Base-by-base conservation (phyloP, 2,113 vertebrate species). In the Tachysurus vachellii region DNA sequence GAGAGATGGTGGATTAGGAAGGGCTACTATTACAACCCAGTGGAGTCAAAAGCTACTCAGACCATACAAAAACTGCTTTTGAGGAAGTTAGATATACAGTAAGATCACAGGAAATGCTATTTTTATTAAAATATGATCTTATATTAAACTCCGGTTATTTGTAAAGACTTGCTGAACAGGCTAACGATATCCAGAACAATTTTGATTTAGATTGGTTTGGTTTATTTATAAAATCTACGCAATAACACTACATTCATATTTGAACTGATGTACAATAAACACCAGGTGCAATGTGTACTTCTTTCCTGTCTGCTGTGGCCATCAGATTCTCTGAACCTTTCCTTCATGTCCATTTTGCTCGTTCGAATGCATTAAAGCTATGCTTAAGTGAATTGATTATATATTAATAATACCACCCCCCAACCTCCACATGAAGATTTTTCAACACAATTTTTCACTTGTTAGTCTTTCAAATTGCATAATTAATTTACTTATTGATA, bases 401-500 rank as follows among this genome's bases (percentile, higher is more conserved):
- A 56, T 21, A 28, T 82, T 81, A 61, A 81, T 81, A 31, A 86
- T 62, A 57, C 90, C 83, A 70, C 88, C 31, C 7, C 7, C 7
- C n/a, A 14, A 61, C 19, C 59, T 56, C 16, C 19, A 57, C 12
- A 83, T 85, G 28, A 61, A 89, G 86, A 90, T 47, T 62, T 54
- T 90, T 82, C 81, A 57, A 86, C 86, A 88, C 92, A 21, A 54
- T 91, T 91, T 90, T 62, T 75, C 88, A 89, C 82, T 70, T 21
- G 70, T 86, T 62, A 26, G 87, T 86, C 88, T 68, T 88, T 89
- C 77, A 91, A 91, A 92, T 81, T 86, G 89, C 84, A 70, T 89
- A 88, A 91, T 92, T 94, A 88, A 92, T 94, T 91, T 89, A 86
- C 57, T 87, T 88, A 89, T 91, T 93, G 89, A 93, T 88, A 84